Evolutionary conservation across 2,113 vertebrate genomes (phyloP).

Genomic region (Hippocampus barbouri): DNA sequence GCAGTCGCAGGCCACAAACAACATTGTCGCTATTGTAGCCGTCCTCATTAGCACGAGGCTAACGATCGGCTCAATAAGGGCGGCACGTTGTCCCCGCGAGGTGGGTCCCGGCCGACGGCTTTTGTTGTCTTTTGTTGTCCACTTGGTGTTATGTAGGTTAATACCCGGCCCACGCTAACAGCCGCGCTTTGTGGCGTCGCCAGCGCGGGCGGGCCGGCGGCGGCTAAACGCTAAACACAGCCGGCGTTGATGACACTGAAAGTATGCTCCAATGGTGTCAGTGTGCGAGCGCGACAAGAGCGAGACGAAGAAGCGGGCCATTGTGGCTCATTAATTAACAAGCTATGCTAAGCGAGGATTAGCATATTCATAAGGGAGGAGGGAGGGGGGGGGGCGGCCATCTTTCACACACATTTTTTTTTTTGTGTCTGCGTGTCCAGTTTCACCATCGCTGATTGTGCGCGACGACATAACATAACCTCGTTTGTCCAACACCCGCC

Average conservation of each 20-base stretch:
- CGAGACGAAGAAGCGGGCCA: slow-evolving; percentile 29
- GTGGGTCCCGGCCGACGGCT: neutral
- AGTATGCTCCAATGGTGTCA: neutral
- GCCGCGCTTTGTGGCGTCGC: slow-evolving; percentile 1
- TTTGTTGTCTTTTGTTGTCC: slow-evolving; percentile 6
- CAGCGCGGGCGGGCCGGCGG: neutral
- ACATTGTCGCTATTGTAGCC: neutral
- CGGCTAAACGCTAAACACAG: neutral
- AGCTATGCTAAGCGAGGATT: slow-evolving; percentile 72
- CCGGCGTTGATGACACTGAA: neutral
- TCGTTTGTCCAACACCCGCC: slow-evolving; percentile 61
- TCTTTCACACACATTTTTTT: slow-evolving; percentile 75
- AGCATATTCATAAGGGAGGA: slow-evolving; percentile 76
- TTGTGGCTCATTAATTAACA: slow-evolving; percentile 76
- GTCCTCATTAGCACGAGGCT: neutral
- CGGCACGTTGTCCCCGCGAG: neutral
- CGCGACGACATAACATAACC: slow-evolving; percentile 61
- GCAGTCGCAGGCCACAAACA: neutral
- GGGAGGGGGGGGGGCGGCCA: slow-evolving; percentile 41
- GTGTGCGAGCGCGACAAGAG: neutral
- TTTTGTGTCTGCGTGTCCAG: slow-evolving; percentile 64
- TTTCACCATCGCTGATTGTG: slow-evolving; percentile 61
- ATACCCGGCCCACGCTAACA: slow-evolving; percentile 36
- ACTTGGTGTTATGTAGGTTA: slow-evolving; percentile 53
- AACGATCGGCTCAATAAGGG: neutral